Evolutionary conservation across 1,140 invertebrate species (phyloP), one percentile per base, ranked within the genome.

Genomic region (Chlorops oryzae): DNA sequence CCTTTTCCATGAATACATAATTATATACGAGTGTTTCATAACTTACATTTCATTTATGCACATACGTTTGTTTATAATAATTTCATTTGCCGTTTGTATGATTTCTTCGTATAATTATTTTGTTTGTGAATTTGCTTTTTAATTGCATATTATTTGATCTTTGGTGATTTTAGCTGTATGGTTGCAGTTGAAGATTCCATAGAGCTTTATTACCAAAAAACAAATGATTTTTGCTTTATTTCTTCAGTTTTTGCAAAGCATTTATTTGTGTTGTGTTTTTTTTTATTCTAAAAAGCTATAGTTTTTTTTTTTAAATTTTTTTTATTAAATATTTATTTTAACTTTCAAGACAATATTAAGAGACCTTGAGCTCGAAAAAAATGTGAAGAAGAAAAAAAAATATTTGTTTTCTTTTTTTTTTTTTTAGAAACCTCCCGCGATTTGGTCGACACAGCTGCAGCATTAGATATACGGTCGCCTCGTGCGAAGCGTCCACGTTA

Each of bases 91-190:
- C 3, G 3, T 35, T 35, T 35, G n/a, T 35, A 17, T 35, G 13
- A 3, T 32, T 32, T 32, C 45, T 27, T 38, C 10, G 27, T 18
- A 35, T 22, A 37, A 41, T 43, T 46, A 9, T 22, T 9, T 47
- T 5, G 23, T 23, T 5, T 20, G 39, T 40, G 20, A n/a, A 17
- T 49, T 49, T 49, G 2, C 40, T 23, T 23, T 42, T 22, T 28
- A 20, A 32, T 69, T 62, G 65, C 63, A 61, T 59, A 58, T 64
- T 72, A 72, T 71, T 69, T 65, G 60, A 3, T 71, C 68, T 71
- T 72, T 72, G 68, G 69, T 71, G 65, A 69, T 71, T 71, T 72
- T 69, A 70, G 69, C 69, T 72, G 65, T 72, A 71, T 72, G 69
- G 63, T 67, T 18, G 38, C 24, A 42, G 52, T 15, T 23, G 10